Base-by-base conservation (phyloP, 2,797 vertebrate genomes). In the Spondyliosoma cantharus region DNA sequence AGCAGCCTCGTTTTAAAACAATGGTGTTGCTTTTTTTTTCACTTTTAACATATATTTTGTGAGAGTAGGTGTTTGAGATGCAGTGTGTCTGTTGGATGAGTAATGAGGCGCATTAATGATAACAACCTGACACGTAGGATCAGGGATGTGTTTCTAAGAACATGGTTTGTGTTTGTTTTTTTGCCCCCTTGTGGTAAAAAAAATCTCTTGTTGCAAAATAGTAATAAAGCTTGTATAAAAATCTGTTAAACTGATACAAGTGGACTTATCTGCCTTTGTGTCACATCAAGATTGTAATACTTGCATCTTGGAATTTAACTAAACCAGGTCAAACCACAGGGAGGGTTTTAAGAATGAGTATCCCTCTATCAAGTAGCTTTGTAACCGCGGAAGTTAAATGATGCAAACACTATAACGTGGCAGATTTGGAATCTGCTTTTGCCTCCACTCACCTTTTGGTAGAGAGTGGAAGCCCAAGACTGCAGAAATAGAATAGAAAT, bases 401-500 rank as follows among this genome's bases (percentile, higher is more conserved):
- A 24, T 24, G 15, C 32, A 37, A 50, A 17, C 27, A n/a, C 16
- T 12, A n/a, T 62, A 27, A 74, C 58, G 68, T 19, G 29, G 27
- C 42, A 60, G 29, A 24, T 73, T 69, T 22, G 25, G 0, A 22
- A 45, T 48, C 6, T 50, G n/a, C 49, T 43, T 57, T 24, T 12
- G 29, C 59, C 9, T 25, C 2, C 48, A 50, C n/a, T 63, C 37
- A 50, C 3, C 5, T 24, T 42, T 70, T 25, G n/a, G n/a, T 48
- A 42, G 11, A 64, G 14, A 46, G 27, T 67, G 54, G 56, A 76
- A 4, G 4, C 70, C 24, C 37, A 56, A 49, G 7, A 45, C 25
- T 61, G 52, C 45, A 58, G 24, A 81, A 78, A 74, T 32, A 67
- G 15, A 72, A 61, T 3, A 29, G n/a, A 25, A 64, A 64, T 67